Evolutionary conservation across 2,888 invertebrate genomes (phyloP).

Genomic region (Syrista parreyssii): DNA sequence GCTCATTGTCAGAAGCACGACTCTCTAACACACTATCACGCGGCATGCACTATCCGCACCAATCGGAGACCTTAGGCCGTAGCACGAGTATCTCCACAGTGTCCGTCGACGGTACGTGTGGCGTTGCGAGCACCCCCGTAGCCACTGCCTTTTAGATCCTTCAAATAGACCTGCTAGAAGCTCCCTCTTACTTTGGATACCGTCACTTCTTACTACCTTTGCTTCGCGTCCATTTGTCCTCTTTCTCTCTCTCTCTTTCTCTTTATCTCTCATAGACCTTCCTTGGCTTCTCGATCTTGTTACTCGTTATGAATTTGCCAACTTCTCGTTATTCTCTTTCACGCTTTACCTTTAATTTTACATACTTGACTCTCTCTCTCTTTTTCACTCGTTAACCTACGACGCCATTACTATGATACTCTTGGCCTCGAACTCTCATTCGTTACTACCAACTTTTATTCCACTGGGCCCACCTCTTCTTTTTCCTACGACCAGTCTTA

Average conservation of each 20-base stretch:
- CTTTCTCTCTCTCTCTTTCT: constrained; percentile 1
- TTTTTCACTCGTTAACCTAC: neutral
- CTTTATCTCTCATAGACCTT: constrained; percentile 11
- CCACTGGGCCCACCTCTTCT: neutral
- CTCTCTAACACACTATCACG: constrained; percentile 19
- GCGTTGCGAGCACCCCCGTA: constrained; percentile 20
- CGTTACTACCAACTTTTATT: neutral
- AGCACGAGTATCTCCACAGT: neutral
- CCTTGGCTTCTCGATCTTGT: neutral
- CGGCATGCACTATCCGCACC: neutral
- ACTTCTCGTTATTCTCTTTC: neutral
- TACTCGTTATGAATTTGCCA: neutral
- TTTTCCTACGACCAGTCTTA: neutral
- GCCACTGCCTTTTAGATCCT: constrained; percentile 23
- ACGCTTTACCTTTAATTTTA: neutral
- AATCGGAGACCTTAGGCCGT: neutral
- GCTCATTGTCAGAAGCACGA: constrained; percentile 61
- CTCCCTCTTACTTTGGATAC: neutral
- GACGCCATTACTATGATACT: neutral
- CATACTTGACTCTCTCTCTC: neutral
- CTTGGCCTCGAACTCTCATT: neutral
- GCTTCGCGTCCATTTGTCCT: neutral
- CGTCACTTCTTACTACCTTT: neutral
- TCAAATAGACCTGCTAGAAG: neutral
- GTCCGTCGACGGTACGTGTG: constrained; percentile 17